phyloP scores from a whole-genome alignment of 2,113 vertebrate species.

The Brachirus orientalis region DNA sequence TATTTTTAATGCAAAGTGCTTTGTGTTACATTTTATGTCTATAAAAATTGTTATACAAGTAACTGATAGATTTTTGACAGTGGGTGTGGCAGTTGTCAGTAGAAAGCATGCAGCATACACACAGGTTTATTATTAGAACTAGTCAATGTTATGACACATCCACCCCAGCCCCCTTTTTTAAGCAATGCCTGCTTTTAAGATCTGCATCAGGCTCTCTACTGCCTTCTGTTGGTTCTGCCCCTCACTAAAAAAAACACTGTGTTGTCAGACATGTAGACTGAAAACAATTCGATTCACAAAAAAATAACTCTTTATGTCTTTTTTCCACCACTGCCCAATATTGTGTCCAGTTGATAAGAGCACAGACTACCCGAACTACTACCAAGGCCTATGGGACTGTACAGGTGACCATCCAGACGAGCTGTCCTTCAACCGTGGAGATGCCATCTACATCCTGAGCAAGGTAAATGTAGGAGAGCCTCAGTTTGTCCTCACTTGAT shows the following conservation, averaged over 20 bases:
- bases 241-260: neutral
- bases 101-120: no score
- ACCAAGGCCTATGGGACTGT: slow-evolving; percentile 96
- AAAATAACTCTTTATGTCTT: neutral
- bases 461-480: slow-evolving; percentile 83
- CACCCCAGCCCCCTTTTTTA: neutral
- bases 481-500: slow-evolving; percentile 7
- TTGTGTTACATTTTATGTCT: no score
- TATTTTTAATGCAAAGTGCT: no score
- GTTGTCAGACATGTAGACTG: neutral
- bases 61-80: no score
- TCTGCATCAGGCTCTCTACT: slow-evolving; percentile 52
- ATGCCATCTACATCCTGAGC: slow-evolving; percentile 95
- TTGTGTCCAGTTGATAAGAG: slow-evolving; percentile 81
- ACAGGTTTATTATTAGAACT: no score
- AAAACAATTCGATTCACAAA: neutral
- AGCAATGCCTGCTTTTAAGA: neutral
- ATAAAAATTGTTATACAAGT: no score
- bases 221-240: slow-evolving; percentile 66
- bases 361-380: slow-evolving; percentile 93
- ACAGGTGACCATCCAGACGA: slow-evolving; percentile 87
- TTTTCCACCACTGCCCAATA: neutral
- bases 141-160: slow-evolving; percentile 3
- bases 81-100: no score
- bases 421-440: slow-evolving; percentile 93